Evolutionary conservation across 2,888 invertebrate genomes (phyloP).

Genomic region (Phymatocera aterrima): DNA sequence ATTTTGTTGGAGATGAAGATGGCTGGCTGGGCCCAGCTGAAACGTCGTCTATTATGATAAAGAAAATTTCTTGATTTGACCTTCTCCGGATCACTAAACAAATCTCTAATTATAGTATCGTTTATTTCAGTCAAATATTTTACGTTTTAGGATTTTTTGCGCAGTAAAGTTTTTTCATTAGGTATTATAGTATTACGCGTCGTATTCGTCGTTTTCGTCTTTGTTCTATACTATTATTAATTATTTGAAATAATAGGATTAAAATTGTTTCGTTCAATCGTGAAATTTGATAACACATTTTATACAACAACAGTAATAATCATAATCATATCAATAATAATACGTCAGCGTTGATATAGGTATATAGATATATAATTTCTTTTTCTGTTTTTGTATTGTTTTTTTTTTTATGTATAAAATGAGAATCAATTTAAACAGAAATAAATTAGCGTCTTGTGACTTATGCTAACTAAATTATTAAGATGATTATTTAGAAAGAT

Average conservation of each 20-base stretch:
- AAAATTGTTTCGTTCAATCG: no score
- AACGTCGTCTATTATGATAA: no score
- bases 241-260: no score
- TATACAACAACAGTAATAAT: background rate
- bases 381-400: background rate
- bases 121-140: conserved; percentile 34
- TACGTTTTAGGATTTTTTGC: conserved; percentile 25
- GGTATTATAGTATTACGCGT: background rate
- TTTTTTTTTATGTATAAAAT: background rate
- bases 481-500: background rate
- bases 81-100: no score
- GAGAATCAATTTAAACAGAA: background rate
- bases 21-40: no score
- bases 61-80: no score
- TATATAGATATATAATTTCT: background rate
- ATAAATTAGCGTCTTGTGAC: conserved; percentile 36
- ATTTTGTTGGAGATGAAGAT: no score
- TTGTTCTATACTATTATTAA: no score
- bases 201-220: no score
- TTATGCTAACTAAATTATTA: conserved; percentile 39
- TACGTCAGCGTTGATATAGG: no score
- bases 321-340: background rate
- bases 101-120: no score
- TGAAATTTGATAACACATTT: no score
- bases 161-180: background rate